Evolutionary conservation across 2,113 vertebrate genomes (phyloP), one percentile per base, ranked within the genome.

Genomic region (Murina feae): DNA sequence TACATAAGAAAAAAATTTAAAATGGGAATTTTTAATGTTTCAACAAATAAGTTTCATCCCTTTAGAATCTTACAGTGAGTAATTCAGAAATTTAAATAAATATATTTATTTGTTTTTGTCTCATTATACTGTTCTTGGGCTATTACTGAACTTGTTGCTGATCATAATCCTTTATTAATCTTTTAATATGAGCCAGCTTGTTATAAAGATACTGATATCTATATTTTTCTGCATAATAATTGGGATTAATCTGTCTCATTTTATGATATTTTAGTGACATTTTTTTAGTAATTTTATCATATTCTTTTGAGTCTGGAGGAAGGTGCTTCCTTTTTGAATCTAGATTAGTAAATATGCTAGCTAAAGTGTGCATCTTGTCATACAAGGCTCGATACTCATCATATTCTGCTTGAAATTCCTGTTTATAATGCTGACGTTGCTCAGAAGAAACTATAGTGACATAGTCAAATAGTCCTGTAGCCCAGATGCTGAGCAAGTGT

Each of bases 111-210:
- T 89, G 58, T 97, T 60, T 58, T 86, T 74, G 66, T 87, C 28
- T 4, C 86, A 25, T 69, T 39, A 68, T 30, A 90, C 66, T 94
- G 0, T 4, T 37, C 96, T 98, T 98, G 90, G 98, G 96, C 97
- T 97, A 98, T 42, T 95, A 90, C 84, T 97, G 91, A 35, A 68
- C 87, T 96, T 97, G 97, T 84, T 90, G 96, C 96, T 98, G 96
- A 97, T 99, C 99, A 93, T 98, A 99, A 95, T 99, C 98, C 75
- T 92, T 93, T 96, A 99, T 98, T 44, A 99, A 98, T 63, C 97
- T 98, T 97, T 99, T 99, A 96, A 99, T 99, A 97, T 99, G 98
- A 94, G 97, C 96, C 96, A 99, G 93, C 96, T 99, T 99, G 90
- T 98, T 98, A 97, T 99, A 99, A 95, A 99, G 98, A 96, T 99